These are phyloP conservation scores for Macaria notata DNA, from an alignment of 2,888 invertebrate genomes.

Conservation along the genomic window DNA sequence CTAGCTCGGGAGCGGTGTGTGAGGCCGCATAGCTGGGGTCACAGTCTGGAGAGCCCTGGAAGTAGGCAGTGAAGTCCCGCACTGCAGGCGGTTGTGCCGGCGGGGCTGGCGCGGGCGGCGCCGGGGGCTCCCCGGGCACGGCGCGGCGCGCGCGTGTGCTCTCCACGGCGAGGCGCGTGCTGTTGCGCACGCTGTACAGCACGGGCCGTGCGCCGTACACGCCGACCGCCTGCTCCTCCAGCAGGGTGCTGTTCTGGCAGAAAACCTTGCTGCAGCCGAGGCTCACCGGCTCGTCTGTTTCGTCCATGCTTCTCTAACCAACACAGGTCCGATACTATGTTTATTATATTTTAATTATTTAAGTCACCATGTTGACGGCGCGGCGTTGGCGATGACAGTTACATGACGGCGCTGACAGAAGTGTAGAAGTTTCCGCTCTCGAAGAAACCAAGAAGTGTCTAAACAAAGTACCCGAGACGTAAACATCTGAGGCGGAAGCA, in stretches of 20 bases:
- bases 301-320: conserved; percentile 27
- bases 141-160: conserved; percentile 42
- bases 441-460: conserved; percentile 40
- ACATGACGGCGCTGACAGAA: conserved; percentile 2
- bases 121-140: conserved; percentile 24
- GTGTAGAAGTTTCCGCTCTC: conserved; percentile 42
- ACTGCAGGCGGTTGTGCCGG: not conserved
- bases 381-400: not conserved
- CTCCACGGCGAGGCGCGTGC: conserved; percentile 36
- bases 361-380: conserved; percentile 34
- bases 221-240: conserved; percentile 17
- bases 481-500: conserved; percentile 77
- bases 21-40: conserved; percentile 42
- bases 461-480: conserved; percentile 46
- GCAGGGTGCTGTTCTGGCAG: conserved; percentile 17
- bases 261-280: conserved; percentile 23
- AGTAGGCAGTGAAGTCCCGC: conserved; percentile 49
- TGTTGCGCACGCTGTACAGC: conserved; percentile 39
- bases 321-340: conserved; percentile 25
- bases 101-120: too few relatives aligned
- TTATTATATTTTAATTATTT: conserved; percentile 25
- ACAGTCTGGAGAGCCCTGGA: conserved; percentile 31
- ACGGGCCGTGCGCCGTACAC: conserved; percentile 25
- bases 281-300: conserved; percentile 11
- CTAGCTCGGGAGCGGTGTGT: conserved; percentile 28